These are phyloP conservation scores for Lonchura striata DNA, from an alignment of 2,113 vertebrate species.

Conservation along the genomic window DNA sequence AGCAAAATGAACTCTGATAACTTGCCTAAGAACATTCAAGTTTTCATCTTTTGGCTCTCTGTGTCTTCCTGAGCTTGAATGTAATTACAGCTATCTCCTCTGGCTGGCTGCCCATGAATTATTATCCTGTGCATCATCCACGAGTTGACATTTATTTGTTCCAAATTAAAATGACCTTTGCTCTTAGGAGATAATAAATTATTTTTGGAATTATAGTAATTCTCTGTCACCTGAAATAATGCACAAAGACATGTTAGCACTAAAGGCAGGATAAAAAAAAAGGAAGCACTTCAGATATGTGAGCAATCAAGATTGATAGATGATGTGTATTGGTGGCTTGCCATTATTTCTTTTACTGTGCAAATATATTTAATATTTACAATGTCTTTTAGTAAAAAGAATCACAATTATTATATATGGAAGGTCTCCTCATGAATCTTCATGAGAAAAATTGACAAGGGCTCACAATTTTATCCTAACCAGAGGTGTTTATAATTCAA, in stretches of 20 bases:
- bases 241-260: neutral
- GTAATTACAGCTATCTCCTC: conserved; percentile 31
- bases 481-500: neutral
- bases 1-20: neutral
- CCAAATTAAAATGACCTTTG: conserved; percentile 54
- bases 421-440: neutral
- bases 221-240: neutral
- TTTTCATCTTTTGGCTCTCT: neutral
- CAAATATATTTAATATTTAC: neutral
- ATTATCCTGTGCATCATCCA: conserved; percentile 17
- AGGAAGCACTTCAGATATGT: neutral
- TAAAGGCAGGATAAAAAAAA: neutral
- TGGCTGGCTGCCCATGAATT: conserved; percentile 1
- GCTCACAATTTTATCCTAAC: neutral
- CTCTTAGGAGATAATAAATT: conserved; percentile 15
- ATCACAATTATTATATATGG: neutral
- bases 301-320: neutral
- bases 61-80: conserved; percentile 25
- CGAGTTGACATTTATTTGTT: conserved; percentile 47
- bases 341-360: neutral
- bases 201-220: conserved; percentile 28
- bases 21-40: neutral
- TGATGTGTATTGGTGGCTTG: neutral
- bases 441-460: neutral
- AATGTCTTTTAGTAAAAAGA: neutral